phyloP scores from a whole-genome alignment of 1,140 invertebrate genomes.

The Aphis craccivora region DNA sequence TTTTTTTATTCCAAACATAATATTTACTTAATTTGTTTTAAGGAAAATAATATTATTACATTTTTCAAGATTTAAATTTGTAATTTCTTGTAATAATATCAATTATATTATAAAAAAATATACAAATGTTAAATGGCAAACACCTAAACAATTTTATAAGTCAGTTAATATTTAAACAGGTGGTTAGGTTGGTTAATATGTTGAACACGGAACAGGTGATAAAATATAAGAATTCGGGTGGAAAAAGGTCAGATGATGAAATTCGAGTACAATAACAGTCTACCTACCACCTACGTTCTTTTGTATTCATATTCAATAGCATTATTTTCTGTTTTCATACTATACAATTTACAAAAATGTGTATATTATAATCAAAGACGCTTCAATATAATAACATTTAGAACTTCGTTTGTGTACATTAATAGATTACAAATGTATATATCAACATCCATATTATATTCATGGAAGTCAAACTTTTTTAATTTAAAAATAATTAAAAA shows the following conservation, averaged over 20 bases:
- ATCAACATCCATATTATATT: background rate
- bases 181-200: background rate
- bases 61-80: background rate
- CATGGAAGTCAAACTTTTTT: background rate
- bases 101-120: background rate
- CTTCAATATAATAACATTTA: background rate
- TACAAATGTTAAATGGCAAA: background rate
- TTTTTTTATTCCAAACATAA: background rate
- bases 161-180: background rate
- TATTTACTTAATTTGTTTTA: no score
- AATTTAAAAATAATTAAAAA: background rate
- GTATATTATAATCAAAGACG: background rate
- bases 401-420: background rate
- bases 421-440: background rate
- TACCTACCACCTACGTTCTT: background rate
- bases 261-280: background rate
- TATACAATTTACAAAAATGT: background rate
- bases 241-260: background rate
- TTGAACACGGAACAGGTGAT: background rate
- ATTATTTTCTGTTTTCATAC: background rate
- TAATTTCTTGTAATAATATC: background rate
- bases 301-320: background rate
- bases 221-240: background rate
- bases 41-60: background rate
- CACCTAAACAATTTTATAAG: background rate